Conservation (phyloP, 1,140 invertebrate genomes). For the Charaxes varanes region DNA sequence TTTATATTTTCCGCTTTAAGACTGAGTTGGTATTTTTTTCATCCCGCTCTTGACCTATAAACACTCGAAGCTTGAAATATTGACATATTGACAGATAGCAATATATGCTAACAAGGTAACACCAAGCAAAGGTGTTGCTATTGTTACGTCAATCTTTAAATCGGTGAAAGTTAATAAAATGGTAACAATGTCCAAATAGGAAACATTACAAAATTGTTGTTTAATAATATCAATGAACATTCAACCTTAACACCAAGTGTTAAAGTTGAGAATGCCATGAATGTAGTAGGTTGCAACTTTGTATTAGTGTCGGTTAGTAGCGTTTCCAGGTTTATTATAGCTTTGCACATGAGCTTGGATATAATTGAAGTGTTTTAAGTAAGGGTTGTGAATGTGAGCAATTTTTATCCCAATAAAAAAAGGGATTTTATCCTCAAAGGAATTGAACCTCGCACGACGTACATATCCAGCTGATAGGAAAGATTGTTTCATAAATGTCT, state of each 20-base stretch:
- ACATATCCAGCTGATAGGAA: too few relatives aligned
- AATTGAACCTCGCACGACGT: too few relatives aligned
- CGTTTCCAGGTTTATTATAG: constrained; percentile 23
- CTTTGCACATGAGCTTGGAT: constrained; percentile 19
- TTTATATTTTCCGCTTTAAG: too few relatives aligned
- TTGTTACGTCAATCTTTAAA: constrained; percentile 26
- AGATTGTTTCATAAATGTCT: too few relatives aligned
- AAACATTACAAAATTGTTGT: constrained; percentile 18
- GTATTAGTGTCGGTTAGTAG: constrained; percentile 19
- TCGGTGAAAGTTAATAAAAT: constrained; percentile 28
- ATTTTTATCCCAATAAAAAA: too few relatives aligned
- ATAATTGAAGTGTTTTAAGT: constrained; percentile 14
- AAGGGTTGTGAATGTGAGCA: too few relatives aligned
- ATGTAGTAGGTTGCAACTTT: neutral
- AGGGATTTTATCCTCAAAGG: too few relatives aligned
- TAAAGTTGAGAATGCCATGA: constrained; percentile 8
- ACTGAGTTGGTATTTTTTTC: too few relatives aligned
- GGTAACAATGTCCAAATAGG: constrained; percentile 23
- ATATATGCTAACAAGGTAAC: constrained; percentile 8
- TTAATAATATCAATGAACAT: neutral
- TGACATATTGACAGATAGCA: constrained; percentile 5
- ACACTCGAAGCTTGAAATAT: neutral
- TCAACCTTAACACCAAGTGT: neutral
- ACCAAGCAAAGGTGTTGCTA: constrained; percentile 7
- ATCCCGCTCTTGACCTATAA: too few relatives aligned